A percentile compares a stretch with the other conserved stretches of the same genome.
These are phyloP conservation scores for Lateolabrax maculatus DNA, from an alignment of 2,797 vertebrate genomes.

Conservation along the genomic window DNA sequence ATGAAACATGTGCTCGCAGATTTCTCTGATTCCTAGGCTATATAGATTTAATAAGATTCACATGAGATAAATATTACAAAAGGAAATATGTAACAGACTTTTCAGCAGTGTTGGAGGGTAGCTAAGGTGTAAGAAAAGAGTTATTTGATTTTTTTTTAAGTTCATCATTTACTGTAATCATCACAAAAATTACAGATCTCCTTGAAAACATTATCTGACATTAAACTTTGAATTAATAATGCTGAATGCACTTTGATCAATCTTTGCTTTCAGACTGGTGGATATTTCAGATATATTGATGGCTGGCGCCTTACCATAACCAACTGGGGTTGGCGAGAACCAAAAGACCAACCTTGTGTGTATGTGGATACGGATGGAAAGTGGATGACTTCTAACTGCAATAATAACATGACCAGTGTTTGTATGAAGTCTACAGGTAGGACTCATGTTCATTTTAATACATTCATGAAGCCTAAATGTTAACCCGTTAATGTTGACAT, in stretches of 20 bases:
- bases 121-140: neutral
- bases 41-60: neutral
- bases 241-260: conserved; percentile 1
- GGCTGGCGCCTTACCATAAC: conserved; percentile 86
- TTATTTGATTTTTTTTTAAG: too few species aligned
- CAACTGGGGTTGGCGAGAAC: conserved; percentile 86
- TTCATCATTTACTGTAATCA: neutral
- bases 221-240: neutral
- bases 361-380: conserved; percentile 82
- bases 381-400: conserved; percentile 89
- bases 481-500: too few species aligned
- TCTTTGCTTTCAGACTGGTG: conserved; percentile 79
- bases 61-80: neutral
- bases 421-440: conserved; percentile 85
- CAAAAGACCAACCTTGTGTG: conserved; percentile 85
- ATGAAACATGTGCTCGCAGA: too few species aligned
- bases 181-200: neutral
- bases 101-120: neutral
- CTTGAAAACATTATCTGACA: neutral
- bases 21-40: too few species aligned
- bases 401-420: conserved; percentile 82
- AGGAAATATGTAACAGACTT: neutral
- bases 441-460: neutral
- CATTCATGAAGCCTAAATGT: neutral
- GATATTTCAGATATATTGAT: conserved; percentile 87